Conservation (phyloP, 2,113 vertebrate genomes). For the Noctilio leporinus region DNA sequence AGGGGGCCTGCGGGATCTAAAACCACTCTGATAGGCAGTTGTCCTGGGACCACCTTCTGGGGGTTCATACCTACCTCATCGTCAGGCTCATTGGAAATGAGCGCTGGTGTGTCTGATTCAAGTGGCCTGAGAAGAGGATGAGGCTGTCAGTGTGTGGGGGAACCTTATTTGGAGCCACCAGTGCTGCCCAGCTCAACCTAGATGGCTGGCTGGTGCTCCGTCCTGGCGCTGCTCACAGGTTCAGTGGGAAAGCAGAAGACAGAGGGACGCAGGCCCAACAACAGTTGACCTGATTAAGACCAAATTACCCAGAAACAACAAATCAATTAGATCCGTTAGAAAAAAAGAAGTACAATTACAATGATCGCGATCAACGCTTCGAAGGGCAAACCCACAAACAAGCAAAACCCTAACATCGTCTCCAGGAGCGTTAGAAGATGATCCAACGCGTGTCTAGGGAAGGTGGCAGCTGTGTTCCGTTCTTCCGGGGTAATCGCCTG, state of each 20-base stretch:
- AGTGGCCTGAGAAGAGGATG: neutral
- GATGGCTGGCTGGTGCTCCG: neutral
- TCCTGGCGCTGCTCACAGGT: neutral
- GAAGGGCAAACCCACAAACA: neutral
- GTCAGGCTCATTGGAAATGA: neutral
- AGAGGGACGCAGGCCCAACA: neutral
- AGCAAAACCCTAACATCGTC: neutral
- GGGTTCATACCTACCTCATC: neutral
- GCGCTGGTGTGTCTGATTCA: neutral
- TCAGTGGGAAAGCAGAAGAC: neutral
- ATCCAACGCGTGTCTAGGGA: too few relatives aligned
- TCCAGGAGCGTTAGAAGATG: neutral
- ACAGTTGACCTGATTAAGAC: neutral
- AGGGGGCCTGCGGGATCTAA: neutral
- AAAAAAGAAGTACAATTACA: neutral
- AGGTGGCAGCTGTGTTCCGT: too few relatives aligned
- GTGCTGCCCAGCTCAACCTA: neutral
- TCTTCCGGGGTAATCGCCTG: neutral
- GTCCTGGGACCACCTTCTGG: neutral
- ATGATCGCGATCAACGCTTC: neutral
- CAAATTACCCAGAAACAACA: neutral
- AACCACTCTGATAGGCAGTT: neutral
- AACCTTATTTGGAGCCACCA: neutral
- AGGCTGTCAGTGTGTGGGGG: neutral
- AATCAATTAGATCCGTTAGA: neutral